Evolutionary conservation across 2,113 vertebrate genomes (phyloP).

Genomic region (Dicerorhinus sumatrensis): DNA sequence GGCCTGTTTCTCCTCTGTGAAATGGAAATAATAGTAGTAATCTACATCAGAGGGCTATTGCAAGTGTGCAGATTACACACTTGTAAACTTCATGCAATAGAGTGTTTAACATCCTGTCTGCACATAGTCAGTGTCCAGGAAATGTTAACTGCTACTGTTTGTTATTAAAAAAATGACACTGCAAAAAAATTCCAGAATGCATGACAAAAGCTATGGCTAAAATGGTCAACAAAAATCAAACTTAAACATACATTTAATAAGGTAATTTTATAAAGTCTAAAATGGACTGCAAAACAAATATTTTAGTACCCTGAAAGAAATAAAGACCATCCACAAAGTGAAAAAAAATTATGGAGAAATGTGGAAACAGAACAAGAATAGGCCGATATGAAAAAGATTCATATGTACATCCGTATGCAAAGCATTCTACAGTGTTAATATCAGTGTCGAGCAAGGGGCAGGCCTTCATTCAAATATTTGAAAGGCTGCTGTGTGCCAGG

Average conservation of each 20-base stretch:
- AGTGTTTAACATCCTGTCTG: not conserved
- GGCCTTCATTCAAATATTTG: not conserved
- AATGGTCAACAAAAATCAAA: not conserved
- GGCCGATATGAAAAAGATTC: not conserved
- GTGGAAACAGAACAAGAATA: not conserved
- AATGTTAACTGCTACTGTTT: not conserved
- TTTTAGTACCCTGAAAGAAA: not conserved
- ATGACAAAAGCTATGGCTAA: not conserved
- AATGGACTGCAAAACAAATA: not conserved
- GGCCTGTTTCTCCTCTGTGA: not conserved
- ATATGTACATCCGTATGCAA: not conserved
- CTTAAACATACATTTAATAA: not conserved
- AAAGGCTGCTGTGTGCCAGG: not conserved
- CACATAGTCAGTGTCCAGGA: not conserved
- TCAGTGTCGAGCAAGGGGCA: not conserved
- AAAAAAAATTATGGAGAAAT: not conserved
- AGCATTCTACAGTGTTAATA: not conserved
- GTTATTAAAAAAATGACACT: not conserved
- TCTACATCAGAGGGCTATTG: not conserved
- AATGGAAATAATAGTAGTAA: not conserved
- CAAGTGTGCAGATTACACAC: not conserved
- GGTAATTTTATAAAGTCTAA: conserved; percentile 22
- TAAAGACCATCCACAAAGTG: not conserved
- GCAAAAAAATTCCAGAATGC: not conserved
- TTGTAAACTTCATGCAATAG: not conserved